phyloP scores from a whole-genome alignment of 1,140 invertebrate species.

The Panagrolaimus sp. region DNA sequence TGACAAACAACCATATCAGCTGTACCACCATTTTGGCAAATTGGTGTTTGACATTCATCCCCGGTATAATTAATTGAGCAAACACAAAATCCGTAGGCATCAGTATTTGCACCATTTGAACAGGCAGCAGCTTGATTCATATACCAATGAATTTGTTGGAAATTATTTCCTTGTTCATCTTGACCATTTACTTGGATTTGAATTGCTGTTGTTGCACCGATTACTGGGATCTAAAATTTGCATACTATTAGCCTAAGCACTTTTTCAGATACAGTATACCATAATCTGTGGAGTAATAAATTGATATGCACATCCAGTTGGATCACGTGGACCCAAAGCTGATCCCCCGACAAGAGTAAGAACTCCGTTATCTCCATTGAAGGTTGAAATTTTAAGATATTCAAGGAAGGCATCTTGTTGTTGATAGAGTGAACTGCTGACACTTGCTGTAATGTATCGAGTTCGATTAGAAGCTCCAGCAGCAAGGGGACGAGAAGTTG shows the following conservation, averaged over 20 bases:
- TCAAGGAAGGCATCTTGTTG: conserved; percentile 7
- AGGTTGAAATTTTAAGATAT: neutral
- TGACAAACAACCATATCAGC: conserved; percentile 11
- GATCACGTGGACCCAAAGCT: neutral
- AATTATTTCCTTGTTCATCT: conserved; percentile 10
- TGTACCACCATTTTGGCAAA: conserved; percentile 16
- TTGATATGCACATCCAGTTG: conserved; percentile 1
- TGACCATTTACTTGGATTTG: conserved; percentile 8
- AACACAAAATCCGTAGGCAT: neutral
- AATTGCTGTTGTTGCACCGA: neutral
- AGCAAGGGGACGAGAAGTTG: neutral
- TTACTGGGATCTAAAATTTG: no score
- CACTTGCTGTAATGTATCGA: neutral
- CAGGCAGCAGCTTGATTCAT: neutral
- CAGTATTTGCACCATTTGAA: neutral
- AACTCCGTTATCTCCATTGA: neutral
- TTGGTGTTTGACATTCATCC: neutral
- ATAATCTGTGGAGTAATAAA: neutral
- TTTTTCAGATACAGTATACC: neutral
- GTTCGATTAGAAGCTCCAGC: neutral
- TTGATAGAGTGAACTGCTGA: neutral
- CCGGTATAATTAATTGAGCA: conserved; percentile 1
- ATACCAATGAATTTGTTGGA: conserved; percentile 5
- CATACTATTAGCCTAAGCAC: no score
- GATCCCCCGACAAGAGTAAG: no score